Evolutionary conservation across 2,113 vertebrate genomes (phyloP).

Genomic region (Lepus timidus): DNA sequence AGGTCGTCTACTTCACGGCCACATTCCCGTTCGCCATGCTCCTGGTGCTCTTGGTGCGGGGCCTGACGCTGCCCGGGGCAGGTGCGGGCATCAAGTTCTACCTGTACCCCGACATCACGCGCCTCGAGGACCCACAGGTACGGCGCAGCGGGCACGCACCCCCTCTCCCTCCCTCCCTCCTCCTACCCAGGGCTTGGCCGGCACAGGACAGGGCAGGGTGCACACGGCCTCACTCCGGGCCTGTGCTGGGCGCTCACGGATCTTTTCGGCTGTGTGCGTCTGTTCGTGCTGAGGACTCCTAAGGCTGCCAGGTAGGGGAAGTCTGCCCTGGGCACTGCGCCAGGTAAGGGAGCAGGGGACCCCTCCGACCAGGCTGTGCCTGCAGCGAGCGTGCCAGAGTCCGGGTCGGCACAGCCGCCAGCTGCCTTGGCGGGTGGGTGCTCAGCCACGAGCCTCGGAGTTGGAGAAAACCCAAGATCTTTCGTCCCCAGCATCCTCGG

Average conservation of each 20-base stretch:
- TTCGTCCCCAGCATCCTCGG: background rate
- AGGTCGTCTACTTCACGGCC: conserved; percentile 97
- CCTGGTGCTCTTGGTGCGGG: conserved; percentile 95
- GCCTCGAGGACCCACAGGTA: conserved; percentile 97
- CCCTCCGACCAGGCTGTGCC: rapidly evolving
- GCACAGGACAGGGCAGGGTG: background rate
- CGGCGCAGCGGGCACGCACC: rapidly evolving
- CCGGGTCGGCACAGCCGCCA: background rate
- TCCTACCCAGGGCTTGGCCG: background rate
- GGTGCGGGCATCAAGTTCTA: conserved; percentile 98
- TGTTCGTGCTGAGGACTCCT: conserved; percentile 82
- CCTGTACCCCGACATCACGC: conserved; percentile 95
- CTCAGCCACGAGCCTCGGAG: rapidly evolving
- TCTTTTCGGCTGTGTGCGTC: conserved; percentile 77
- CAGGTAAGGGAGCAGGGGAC: conserved; percentile 84
- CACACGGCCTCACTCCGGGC: background rate
- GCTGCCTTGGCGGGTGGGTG: background rate
- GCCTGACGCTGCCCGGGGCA: conserved; percentile 98
- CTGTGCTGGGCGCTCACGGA: conserved; percentile 74
- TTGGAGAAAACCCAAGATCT: background rate
- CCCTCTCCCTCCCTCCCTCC: background rate
- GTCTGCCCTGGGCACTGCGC: conserved; percentile 66
- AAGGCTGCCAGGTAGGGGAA: conserved; percentile 82
- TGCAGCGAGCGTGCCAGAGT: background rate
- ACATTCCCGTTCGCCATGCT: conserved; percentile 99